Percentiles rank a stretch among this genome's conserved stretches.
Evolutionary conservation across 2,797 vertebrate genomes (phyloP).

Genomic region (Pangasius macronema): DNA sequence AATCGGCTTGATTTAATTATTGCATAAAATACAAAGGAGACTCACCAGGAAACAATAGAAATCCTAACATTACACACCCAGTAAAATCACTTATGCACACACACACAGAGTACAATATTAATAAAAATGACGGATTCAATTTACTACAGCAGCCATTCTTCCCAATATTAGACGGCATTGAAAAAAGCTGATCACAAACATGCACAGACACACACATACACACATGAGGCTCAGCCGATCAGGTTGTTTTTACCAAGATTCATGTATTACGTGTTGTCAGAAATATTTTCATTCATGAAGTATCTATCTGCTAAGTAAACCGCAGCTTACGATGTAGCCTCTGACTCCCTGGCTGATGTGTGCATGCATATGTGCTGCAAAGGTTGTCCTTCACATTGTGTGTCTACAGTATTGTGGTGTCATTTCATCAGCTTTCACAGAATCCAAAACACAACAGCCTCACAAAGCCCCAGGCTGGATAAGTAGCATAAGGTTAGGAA

Average conservation of each 20-base stretch:
- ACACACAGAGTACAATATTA: background rate
- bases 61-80: background rate
- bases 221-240: background rate
- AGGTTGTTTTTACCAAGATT: background rate
- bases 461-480: background rate
- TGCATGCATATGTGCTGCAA: background rate
- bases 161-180: background rate
- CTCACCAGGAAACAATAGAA: background rate
- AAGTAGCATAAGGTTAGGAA: background rate
- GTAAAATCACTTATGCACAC: background rate
- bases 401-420: background rate
- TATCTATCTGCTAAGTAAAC: background rate
- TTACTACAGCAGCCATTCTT: background rate
- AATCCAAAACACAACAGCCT: slow-evolving; percentile 6
- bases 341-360: background rate
- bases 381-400: background rate
- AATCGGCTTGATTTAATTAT: background rate
- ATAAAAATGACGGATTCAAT: background rate
- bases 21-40: background rate
- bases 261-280: background rate
- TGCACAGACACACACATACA: background rate
- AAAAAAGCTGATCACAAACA: background rate
- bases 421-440: background rate
- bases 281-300: background rate
- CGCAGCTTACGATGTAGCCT: background rate